A percentile compares a stretch with the other conserved stretches of the same genome.
These are phyloP conservation scores for Anoplius nigerrimus DNA, from an alignment of 2,888 invertebrate species.

Conservation along the genomic window DNA sequence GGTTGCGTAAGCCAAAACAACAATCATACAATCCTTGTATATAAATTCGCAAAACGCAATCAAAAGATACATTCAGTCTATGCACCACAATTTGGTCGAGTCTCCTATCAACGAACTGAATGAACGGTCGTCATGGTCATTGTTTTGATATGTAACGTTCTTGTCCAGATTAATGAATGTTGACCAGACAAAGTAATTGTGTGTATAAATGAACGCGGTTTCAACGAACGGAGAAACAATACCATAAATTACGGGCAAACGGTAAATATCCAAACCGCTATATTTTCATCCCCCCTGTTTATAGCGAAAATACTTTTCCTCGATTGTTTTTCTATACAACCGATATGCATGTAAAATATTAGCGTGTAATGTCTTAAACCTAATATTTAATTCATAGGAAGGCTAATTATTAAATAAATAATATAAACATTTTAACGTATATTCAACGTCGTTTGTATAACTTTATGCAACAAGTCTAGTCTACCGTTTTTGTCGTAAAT, in stretches of 20 bases:
- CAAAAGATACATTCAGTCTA: too few species aligned
- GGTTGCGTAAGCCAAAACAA: too few species aligned
- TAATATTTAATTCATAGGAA: conserved; percentile 34
- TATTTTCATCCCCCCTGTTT: conserved; percentile 28
- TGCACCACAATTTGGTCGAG: too few species aligned
- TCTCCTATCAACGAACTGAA: too few species aligned
- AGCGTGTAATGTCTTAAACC: conserved; percentile 28
- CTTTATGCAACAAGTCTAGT: conserved; percentile 39
- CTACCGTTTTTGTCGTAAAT: conserved; percentile 3
- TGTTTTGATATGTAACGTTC: too few species aligned
- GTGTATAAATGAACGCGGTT: too few species aligned
- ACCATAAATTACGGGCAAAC: neutral
- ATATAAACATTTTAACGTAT: conserved; percentile 49
- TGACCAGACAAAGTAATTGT: too few species aligned
- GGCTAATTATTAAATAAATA: conserved; percentile 54
- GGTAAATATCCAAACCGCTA: conserved; percentile 11
- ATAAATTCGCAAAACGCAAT: too few species aligned
- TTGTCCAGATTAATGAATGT: too few species aligned
- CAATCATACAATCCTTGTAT: too few species aligned
- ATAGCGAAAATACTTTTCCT: conserved; percentile 52
- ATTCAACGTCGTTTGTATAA: conserved; percentile 36
- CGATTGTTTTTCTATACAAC: conserved; percentile 33
- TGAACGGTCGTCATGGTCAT: too few species aligned
- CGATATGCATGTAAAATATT: conserved; percentile 25
- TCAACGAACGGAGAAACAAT: neutral